Evolutionary conservation across 2,888 invertebrate genomes (phyloP).

Genomic region (Myopa tessellatipennis): DNA sequence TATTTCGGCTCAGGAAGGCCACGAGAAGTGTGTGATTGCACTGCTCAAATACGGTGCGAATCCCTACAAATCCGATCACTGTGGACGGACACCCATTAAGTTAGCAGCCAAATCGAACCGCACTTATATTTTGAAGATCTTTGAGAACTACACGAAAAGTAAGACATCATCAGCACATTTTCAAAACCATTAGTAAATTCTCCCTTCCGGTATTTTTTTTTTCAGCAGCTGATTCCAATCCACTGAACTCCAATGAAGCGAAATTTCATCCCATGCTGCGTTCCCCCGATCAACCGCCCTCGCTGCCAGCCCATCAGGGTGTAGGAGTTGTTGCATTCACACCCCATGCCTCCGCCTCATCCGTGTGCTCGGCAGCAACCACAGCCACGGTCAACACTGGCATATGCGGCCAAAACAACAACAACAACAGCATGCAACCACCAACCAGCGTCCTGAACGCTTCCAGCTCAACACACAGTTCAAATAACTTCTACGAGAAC

Average conservation of each 20-base stretch:
- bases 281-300: slow-evolving; percentile 67
- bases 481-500: slow-evolving; percentile 69
- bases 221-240: slow-evolving; percentile 64
- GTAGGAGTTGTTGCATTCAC: slow-evolving; percentile 53
- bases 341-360: slow-evolving; percentile 59
- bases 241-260: slow-evolving; percentile 60
- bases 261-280: slow-evolving; percentile 67
- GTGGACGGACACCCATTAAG: slow-evolving; percentile 86
- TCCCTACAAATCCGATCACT: slow-evolving; percentile 86
- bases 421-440: slow-evolving; percentile 54
- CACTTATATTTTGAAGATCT: slow-evolving; percentile 81
- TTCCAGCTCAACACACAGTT: slow-evolving; percentile 68
- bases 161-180: slow-evolving; percentile 44
- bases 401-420: slow-evolving; percentile 46
- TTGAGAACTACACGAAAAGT: slow-evolving; percentile 76
- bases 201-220: background rate
- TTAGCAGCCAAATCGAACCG: slow-evolving; percentile 94
- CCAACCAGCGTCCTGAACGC: slow-evolving; percentile 61
- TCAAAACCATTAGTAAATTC: background rate
- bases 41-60: slow-evolving; percentile 86
- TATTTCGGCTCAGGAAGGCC: slow-evolving; percentile 96
- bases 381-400: slow-evolving; percentile 60
- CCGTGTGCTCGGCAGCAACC: slow-evolving; percentile 63
- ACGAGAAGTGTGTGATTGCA: slow-evolving; percentile 89
- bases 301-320: slow-evolving; percentile 61